Evolutionary conservation across 2,113 vertebrate species (phyloP).

Genomic region (Meleagris gallopavo): DNA sequence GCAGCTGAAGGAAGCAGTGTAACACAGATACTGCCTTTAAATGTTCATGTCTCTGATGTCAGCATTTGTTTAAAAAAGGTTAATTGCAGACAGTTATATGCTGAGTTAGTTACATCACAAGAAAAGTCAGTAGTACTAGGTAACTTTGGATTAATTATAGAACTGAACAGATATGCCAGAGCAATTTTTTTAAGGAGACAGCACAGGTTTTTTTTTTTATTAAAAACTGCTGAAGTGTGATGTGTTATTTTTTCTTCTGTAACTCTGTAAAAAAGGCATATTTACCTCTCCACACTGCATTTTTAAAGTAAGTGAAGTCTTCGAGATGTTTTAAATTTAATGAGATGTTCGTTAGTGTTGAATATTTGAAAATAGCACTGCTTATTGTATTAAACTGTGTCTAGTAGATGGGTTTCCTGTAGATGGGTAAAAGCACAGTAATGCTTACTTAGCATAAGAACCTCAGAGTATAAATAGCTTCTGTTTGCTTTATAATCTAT

Average conservation of each 20-base stretch:
- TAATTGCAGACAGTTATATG: constrained; percentile 61
- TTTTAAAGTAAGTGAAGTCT: not conserved
- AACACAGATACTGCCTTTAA: not conserved
- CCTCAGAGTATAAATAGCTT: not conserved
- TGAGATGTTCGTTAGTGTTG: not conserved
- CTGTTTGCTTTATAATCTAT: not conserved
- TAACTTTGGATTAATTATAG: constrained; percentile 59
- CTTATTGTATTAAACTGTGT: not conserved
- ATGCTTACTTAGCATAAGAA: not conserved
- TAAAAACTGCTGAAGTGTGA: not conserved
- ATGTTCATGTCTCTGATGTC: constrained; percentile 36
- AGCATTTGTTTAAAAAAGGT: constrained; percentile 63
- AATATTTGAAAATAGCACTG: not conserved
- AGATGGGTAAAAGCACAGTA: not conserved
- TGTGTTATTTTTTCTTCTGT: not conserved
- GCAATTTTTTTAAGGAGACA: constrained; percentile 34
- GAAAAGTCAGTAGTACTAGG: constrained; percentile 57
- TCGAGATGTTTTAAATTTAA: not conserved
- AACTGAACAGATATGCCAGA: constrained; percentile 25
- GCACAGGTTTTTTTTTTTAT: not conserved
- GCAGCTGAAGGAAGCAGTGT: not conserved
- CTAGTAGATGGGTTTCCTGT: not conserved
- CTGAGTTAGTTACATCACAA: constrained; percentile 44
- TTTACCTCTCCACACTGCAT: not conserved
- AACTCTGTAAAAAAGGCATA: not conserved